These are phyloP conservation scores for Acridotheres tristis DNA, from an alignment of 2,797 vertebrate genomes.

Conservation along the genomic window DNA sequence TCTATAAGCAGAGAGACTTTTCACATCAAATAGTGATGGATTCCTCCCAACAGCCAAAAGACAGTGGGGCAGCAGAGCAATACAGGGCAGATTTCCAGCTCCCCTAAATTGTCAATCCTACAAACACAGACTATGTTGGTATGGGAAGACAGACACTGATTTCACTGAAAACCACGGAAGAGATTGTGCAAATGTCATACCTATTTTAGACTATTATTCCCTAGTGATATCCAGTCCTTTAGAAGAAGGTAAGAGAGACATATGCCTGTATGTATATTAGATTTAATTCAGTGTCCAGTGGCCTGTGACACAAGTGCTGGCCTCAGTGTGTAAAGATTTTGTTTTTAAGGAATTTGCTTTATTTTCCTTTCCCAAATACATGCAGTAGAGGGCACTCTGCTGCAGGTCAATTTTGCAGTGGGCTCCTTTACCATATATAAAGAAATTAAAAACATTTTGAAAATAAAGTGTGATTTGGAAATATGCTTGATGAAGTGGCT, in stretches of 20 bases:
- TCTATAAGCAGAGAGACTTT: background rate
- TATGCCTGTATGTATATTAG: background rate
- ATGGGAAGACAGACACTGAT: background rate
- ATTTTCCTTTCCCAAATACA: conserved; percentile 48
- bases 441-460: conserved; percentile 44
- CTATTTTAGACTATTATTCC: background rate
- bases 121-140: background rate
- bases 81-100: background rate
- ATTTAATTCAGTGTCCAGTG: background rate
- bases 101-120: background rate
- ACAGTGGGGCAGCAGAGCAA: background rate
- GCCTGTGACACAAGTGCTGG: background rate
- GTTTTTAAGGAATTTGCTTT: background rate
- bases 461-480: conserved; percentile 37
- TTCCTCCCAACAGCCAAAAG: background rate
- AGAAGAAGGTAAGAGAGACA: background rate
- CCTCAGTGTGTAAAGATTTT: background rate
- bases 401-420: conserved; percentile 62
- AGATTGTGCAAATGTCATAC: background rate
- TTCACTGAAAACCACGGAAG: background rate
- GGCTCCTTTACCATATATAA: background rate
- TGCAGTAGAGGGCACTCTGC: conserved; percentile 75
- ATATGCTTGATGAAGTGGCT: conserved; percentile 43
- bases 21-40: background rate
- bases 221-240: background rate